A percentile compares a stretch with the other conserved stretches of the same genome.
These are phyloP conservation scores for Campylomormyrus tamandua DNA, from an alignment of 2,113 vertebrate species.

Conservation along the genomic window DNA sequence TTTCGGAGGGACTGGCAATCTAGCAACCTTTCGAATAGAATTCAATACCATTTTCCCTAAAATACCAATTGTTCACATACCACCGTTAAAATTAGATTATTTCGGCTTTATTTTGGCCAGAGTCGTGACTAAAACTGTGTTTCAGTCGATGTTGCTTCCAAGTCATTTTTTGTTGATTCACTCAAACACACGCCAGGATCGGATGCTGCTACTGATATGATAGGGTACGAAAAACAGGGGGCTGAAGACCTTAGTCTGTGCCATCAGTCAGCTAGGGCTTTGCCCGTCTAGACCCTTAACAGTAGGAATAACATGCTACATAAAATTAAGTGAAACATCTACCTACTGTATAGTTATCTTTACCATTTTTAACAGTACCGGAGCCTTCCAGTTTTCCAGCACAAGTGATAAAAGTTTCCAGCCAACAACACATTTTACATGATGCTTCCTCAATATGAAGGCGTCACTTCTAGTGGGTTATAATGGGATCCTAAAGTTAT, in stretches of 20 bases:
- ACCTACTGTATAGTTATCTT: background rate
- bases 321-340: background rate
- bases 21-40: background rate
- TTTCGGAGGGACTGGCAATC: background rate
- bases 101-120: background rate
- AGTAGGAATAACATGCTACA: background rate
- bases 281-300: background rate
- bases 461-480: background rate
- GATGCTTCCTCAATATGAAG: background rate
- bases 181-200: background rate
- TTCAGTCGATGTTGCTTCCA: background rate
- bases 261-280: background rate
- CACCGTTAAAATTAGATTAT: background rate
- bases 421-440: background rate
- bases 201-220: background rate
- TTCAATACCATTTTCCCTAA: background rate
- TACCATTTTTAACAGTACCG: background rate
- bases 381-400: background rate
- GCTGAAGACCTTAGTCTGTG: background rate
- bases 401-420: background rate
- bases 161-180: background rate
- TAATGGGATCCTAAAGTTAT: background rate
- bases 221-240: background rate
- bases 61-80: background rate
- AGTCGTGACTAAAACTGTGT: background rate